These are phyloP conservation scores for Sceloporus undulatus DNA, from an alignment of 2,113 vertebrate genomes.

Conservation along the genomic window DNA sequence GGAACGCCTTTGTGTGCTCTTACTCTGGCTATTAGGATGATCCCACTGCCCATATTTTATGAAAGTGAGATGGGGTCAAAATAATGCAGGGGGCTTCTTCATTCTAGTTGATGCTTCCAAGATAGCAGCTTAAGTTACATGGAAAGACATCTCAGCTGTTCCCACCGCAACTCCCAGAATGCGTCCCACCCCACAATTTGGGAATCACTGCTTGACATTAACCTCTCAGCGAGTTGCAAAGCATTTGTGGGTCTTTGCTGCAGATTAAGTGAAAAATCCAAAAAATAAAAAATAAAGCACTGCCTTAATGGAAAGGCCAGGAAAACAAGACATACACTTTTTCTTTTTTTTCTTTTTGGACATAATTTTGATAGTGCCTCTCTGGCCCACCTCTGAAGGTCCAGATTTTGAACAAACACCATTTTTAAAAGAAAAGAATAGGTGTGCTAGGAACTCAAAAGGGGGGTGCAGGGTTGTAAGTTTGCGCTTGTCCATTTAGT, in stretches of 20 bases:
- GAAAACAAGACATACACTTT: neutral
- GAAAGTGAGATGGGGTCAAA: too few relatives aligned
- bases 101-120: neutral
- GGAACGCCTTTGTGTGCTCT: too few relatives aligned
- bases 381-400: slow-evolving; percentile 1
- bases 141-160: neutral
- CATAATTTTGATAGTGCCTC: neutral
- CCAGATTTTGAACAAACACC: slow-evolving; percentile 21
- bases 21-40: too few relatives aligned
- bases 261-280: neutral
- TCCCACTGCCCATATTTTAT: too few relatives aligned
- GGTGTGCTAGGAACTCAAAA: slow-evolving; percentile 30
- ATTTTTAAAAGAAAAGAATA: slow-evolving; percentile 39
- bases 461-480: slow-evolving; percentile 6
- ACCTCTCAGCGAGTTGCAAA: neutral
- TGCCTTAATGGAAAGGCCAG: neutral
- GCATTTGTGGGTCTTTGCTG: slow-evolving; percentile 13
- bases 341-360: neutral
- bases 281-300: neutral
- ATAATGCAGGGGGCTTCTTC: too few relatives aligned
- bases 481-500: slow-evolving; percentile 12
- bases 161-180: neutral
- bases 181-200: neutral
- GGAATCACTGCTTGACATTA: neutral
- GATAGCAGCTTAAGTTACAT: neutral